Evolutionary conservation across 92 coral and sea anemone species (phyloP), one percentile per base, ranked within the genome.

Genomic region (Scolanthus callimorphus): DNA sequence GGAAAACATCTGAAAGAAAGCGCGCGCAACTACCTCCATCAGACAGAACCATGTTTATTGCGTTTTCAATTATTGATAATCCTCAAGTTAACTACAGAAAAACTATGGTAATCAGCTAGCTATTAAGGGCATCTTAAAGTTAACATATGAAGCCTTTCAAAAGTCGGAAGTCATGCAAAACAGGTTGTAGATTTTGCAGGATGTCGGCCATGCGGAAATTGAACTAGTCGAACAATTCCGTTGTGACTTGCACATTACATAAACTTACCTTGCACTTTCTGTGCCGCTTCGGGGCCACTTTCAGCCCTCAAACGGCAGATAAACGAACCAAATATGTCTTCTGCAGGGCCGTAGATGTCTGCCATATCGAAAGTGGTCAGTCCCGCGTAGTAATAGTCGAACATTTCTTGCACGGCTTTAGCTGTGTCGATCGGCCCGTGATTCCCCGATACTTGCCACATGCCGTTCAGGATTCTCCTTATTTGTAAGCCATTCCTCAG

Each of bases 391-490:
- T 17, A 78, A 67, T 87, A 87, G 12, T 64, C 55, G 26, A 87
- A 44, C 96, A 87, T 87, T 44, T 73, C 96, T 19, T 61, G 59
- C 11, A 80, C 69, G 3, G 96, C 96, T 31, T 59, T 70, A 31
- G 55, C 75, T 24, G 67, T 54, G 24, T 87, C 75, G 31, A 87
- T 74, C 12, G 75, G 60, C n/a, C 96, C 96, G 25, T 87, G 96
- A 17, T 73, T 51, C n/a, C 96, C 90, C 2, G 90, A 87, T 22
- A 87, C 90, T 53, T 87, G 96, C 96, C 96, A 87, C 96, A 87
- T 87, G 22, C 96, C 96, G 51, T 87, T 87, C 17, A 78, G 59
- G 34, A 87, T 83, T 11, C 86, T 82, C 24, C 90, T 74, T 51
- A 87, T 70, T 65, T 74, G 66, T 30, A 87, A 76, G 23, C 96